These are phyloP conservation scores for Meandrusa payeni DNA, from an alignment of 2,888 invertebrate genomes.

Conservation along the genomic window DNA sequence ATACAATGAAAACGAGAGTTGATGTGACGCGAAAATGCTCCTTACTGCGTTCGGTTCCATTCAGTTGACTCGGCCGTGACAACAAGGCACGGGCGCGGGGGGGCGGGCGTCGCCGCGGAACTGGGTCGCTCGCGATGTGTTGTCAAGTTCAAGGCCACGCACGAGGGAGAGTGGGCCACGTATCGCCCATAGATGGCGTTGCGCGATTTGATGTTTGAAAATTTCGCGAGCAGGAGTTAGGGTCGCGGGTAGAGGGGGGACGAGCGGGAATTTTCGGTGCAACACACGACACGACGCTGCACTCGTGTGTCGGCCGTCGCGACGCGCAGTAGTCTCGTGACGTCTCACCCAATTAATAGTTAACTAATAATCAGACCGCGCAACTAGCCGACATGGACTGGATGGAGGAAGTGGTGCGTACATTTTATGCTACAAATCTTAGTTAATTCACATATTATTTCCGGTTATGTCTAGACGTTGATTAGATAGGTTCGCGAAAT, in stretches of 20 bases:
- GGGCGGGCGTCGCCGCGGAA: constrained; percentile 57
- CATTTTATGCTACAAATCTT: constrained; percentile 33
- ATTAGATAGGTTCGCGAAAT: constrained; percentile 31
- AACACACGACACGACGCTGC: constrained; percentile 73
- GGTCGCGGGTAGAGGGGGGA: constrained; percentile 59
- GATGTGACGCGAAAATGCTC: constrained; percentile 54
- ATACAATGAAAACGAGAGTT: constrained; percentile 67
- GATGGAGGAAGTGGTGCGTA: constrained; percentile 78
- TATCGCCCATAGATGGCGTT: constrained; percentile 74
- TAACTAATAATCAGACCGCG: constrained; percentile 41
- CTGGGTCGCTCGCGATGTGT: constrained; percentile 70
- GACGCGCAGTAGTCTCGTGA: constrained; percentile 71
- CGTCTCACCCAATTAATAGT: constrained; percentile 55
- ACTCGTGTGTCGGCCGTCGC: constrained; percentile 76
- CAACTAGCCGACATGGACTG: constrained; percentile 70
- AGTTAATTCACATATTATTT: background rate
- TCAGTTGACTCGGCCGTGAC: constrained; percentile 65
- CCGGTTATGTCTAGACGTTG: constrained; percentile 1
- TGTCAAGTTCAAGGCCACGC: constrained; percentile 79
- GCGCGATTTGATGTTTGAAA: constrained; percentile 65
- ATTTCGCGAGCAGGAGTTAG: constrained; percentile 64
- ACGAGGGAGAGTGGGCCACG: constrained; percentile 47
- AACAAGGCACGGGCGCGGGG: constrained; percentile 39
- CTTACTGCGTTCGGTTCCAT: constrained; percentile 59
- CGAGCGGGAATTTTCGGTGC: constrained; percentile 78